These are phyloP conservation scores for Conus canariensis DNA, from an alignment of 2,888 invertebrate genomes.

Conservation along the genomic window DNA sequence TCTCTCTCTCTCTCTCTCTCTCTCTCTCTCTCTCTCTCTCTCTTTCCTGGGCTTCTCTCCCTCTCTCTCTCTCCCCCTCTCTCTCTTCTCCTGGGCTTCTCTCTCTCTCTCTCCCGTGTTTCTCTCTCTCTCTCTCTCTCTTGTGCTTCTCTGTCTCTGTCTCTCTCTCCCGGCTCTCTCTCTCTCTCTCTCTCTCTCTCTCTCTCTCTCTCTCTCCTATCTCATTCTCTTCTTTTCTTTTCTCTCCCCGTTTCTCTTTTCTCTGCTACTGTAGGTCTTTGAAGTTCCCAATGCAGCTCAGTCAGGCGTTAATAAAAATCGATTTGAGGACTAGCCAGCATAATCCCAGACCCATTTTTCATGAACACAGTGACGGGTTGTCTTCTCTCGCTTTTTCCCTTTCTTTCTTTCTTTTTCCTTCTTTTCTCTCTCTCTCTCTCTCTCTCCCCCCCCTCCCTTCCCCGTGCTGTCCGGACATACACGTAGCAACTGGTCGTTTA, in stretches of 20 bases:
- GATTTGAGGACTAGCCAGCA: too few relatives aligned
- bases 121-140: too few relatives aligned
- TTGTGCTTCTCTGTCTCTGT: too few relatives aligned
- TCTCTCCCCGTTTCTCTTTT: background rate
- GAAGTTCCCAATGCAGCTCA: too few relatives aligned
- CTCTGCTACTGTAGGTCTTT: background rate
- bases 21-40: background rate
- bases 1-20: background rate
- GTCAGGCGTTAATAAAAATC: too few relatives aligned
- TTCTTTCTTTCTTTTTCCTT: background rate
- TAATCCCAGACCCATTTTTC: too few relatives aligned
- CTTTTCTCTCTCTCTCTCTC: background rate
- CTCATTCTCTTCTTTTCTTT: too few relatives aligned
- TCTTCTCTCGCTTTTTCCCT: background rate
- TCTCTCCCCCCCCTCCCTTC: background rate
- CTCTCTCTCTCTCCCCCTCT: background rate
- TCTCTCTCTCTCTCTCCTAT: background rate
- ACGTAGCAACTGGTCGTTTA: too few relatives aligned
- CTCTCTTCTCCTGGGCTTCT: background rate
- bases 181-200: background rate
- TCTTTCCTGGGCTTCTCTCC: background rate
- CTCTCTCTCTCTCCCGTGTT: background rate
- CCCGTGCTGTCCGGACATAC: too few relatives aligned
- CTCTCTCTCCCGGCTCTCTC: too few relatives aligned
- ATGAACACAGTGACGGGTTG: too few relatives aligned